Evolutionary conservation across 2,888 invertebrate genomes (phyloP), one percentile per base, ranked within the genome.

Genomic region (Drosophila emarginata): DNA sequence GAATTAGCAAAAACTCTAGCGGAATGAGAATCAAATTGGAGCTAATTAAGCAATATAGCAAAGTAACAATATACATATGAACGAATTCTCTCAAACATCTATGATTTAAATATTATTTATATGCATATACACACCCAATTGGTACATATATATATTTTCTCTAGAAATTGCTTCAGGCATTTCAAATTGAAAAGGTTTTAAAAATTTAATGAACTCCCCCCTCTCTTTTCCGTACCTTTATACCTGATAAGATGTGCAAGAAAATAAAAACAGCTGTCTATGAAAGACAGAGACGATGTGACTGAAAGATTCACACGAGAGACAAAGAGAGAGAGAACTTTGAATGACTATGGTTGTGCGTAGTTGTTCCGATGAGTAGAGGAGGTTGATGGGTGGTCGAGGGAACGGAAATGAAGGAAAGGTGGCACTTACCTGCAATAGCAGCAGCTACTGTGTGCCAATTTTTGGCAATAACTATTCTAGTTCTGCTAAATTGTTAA

Each of bases 241-340:
- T 21, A 21, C 12, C 21, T 45, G 45, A 45, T 45, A 45, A 45
- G 45, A 21, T 45, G 26, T 50, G 18, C 18, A 50, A n/a, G 18
- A 50, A 53, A 53, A 53, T 53, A 28, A 28, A 53, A 53, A 53
- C 53, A 53, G 32, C 32, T 53, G 32, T 32, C 32, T 32, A 32
- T 32, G 32, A 32, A 32, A 32, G 32, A 32, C 32, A 32, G 32
- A 32, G 32, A 32, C 32, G 9, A 32, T 11, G 32, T 32, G 9
- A 32, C 9, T 9, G 9, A 9, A 32, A 32, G 2, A 11, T 1
- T 7, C 11, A 11, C 11, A 32, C 32, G 32, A 11, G 9, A 32
- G 32, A 32, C 11, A 32, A 9, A 32, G 32, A 9, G 32, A 32
- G 32, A 32, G 32, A 32, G 32, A 32, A 32, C 32, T 32, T 9